Evolutionary conservation across 2,797 vertebrate species (phyloP).

Genomic region (Phataginus tricuspis): DNA sequence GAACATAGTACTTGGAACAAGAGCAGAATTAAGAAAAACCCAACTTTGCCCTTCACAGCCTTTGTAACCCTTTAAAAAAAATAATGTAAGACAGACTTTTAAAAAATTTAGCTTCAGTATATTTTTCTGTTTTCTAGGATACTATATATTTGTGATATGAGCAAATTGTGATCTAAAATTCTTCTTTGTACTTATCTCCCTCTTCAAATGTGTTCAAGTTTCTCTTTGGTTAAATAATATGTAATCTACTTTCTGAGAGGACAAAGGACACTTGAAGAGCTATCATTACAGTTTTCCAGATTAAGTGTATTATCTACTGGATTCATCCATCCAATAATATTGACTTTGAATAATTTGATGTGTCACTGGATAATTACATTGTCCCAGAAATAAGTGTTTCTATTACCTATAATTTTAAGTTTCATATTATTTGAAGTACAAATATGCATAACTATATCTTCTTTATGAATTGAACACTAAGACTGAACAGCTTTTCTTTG

Average conservation of each 20-base stretch:
- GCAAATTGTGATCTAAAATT: background rate
- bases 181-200: background rate
- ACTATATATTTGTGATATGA: background rate
- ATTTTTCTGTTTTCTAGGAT: background rate
- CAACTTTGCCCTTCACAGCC: background rate
- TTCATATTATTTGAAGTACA: background rate
- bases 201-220: background rate
- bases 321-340: background rate
- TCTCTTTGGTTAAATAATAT: background rate
- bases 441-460: slow-evolving; percentile 20
- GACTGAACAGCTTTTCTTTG: background rate
- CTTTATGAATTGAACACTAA: background rate
- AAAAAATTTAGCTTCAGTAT: background rate
- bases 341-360: background rate
- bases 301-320: background rate
- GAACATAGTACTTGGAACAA: background rate
- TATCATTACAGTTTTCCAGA: background rate
- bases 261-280: background rate
- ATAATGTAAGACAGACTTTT: background rate
- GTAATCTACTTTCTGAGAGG: background rate
- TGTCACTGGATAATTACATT: background rate
- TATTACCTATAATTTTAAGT: background rate
- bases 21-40: background rate
- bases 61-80: background rate
- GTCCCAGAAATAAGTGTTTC: background rate